Percentiles rank a stretch among this genome's conserved stretches.
phyloP scores from a whole-genome alignment of 1,140 invertebrate species.

The Neodiprion virginianus region DNA sequence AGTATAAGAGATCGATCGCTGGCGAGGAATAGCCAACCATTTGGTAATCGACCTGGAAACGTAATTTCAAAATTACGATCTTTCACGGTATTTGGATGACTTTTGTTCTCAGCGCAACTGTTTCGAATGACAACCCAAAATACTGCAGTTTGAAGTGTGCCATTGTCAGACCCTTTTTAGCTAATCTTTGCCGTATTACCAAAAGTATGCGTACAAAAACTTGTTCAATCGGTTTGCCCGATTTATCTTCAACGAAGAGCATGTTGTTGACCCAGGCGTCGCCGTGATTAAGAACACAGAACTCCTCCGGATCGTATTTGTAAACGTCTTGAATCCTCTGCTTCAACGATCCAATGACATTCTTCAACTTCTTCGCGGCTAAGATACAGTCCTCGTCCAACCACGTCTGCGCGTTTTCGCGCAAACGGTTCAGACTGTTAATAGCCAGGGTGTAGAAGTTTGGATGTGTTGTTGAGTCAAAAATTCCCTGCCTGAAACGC shows the following conservation, averaged over 20 bases:
- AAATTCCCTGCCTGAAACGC: constrained; percentile 41
- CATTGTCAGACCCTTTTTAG: too few relatives aligned
- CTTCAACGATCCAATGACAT: constrained; percentile 38
- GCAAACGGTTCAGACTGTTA: constrained; percentile 26
- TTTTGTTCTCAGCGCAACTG: too few relatives aligned
- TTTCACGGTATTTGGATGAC: not conserved
- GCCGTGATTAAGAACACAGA: constrained; percentile 48
- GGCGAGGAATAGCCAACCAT: constrained; percentile 53
- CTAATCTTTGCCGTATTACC: not conserved
- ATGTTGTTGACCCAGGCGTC: constrained; percentile 51
- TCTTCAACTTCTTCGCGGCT: constrained; percentile 46
- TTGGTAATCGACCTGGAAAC: constrained; percentile 59
- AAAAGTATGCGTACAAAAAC: not conserved
- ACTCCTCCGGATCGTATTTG: constrained; percentile 40
- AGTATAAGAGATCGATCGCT: constrained; percentile 58
- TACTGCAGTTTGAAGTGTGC: too few relatives aligned
- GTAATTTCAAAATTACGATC: not conserved
- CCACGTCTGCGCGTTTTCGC: constrained; percentile 26
- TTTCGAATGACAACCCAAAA: too few relatives aligned
- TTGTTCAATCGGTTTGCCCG: constrained; percentile 25
- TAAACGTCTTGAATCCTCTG: constrained; percentile 40
- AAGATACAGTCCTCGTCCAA: constrained; percentile 12
- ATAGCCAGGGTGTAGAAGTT: constrained; percentile 27
- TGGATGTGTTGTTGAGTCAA: constrained; percentile 33
- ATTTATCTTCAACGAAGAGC: constrained; percentile 37